A percentile compares a stretch with the other conserved stretches of the same genome.
phyloP scores from a whole-genome alignment of 2,113 vertebrate genomes.

The Oophaga pumilio region DNA sequence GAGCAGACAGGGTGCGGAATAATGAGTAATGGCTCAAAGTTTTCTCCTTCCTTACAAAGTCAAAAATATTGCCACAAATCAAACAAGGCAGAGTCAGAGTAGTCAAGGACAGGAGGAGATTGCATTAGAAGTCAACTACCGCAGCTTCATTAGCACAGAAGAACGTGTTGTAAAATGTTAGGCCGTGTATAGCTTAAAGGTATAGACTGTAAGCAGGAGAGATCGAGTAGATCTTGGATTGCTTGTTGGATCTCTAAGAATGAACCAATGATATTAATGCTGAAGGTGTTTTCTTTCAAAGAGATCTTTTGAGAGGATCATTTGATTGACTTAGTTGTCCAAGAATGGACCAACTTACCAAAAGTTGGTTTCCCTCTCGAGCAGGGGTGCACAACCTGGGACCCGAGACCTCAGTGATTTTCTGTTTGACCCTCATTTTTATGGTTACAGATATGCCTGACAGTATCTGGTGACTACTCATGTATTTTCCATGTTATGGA shows the following conservation, averaged over 20 bases:
- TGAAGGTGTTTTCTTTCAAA: neutral
- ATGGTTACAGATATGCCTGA: too few species aligned
- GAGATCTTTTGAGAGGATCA: neutral
- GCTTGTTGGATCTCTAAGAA: neutral
- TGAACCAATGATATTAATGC: neutral
- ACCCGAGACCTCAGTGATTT: too few species aligned
- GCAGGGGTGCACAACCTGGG: too few species aligned
- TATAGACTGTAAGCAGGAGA: neutral
- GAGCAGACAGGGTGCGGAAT: constrained; percentile 23
- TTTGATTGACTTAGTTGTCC: neutral
- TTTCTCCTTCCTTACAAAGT: constrained; percentile 27
- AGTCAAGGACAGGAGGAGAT: constrained; percentile 30
- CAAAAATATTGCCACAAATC: constrained; percentile 39
- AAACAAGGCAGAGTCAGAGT: constrained; percentile 2
- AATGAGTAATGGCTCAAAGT: constrained; percentile 37
- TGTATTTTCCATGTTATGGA: too few species aligned
- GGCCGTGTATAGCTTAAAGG: neutral
- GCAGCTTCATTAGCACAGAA: neutral
- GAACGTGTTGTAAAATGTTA: neutral
- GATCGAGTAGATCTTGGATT: neutral
- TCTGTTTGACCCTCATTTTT: too few species aligned
- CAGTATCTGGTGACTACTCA: too few species aligned
- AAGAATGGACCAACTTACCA: too few species aligned
- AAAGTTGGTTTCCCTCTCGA: too few species aligned
- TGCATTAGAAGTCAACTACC: neutral